phyloP scores from a whole-genome alignment of 2,797 vertebrate genomes.

The Bufotes viridis region DNA sequence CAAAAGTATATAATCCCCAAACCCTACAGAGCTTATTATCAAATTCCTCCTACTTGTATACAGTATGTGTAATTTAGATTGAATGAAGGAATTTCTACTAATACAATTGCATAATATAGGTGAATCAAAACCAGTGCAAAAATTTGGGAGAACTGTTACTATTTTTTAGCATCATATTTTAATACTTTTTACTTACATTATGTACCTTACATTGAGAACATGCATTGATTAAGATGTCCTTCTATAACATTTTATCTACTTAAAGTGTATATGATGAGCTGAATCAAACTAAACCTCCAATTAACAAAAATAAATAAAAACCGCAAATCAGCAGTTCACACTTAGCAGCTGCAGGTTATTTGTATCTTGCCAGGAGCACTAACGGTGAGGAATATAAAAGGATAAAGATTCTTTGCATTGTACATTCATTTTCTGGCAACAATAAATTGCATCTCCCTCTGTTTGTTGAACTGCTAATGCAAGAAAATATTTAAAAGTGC shows the following conservation, averaged over 20 bases:
- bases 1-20: background rate
- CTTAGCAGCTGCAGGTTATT: background rate
- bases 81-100: background rate
- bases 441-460: slow-evolving; percentile 22
- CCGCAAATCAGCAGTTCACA: slow-evolving; percentile 12
- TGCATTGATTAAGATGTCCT: background rate
- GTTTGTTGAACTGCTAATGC: slow-evolving; percentile 38
- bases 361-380: slow-evolving; percentile 31
- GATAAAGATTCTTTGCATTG: slow-evolving; percentile 26
- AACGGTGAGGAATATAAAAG: slow-evolving; percentile 35
- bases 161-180: background rate
- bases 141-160: background rate
- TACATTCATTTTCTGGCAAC: slow-evolving; percentile 1
- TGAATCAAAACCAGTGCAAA: background rate
- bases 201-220: background rate
- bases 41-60: background rate
- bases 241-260: background rate
- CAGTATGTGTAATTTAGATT: background rate
- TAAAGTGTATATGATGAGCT: background rate
- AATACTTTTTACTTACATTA: background rate
- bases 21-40: background rate
- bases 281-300: background rate
- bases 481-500: slow-evolving; percentile 44
- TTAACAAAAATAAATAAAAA: background rate
- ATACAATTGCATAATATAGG: background rate